phyloP scores from a whole-genome alignment of 1,140 invertebrate genomes.

The Cydia fagiglandana region DNA sequence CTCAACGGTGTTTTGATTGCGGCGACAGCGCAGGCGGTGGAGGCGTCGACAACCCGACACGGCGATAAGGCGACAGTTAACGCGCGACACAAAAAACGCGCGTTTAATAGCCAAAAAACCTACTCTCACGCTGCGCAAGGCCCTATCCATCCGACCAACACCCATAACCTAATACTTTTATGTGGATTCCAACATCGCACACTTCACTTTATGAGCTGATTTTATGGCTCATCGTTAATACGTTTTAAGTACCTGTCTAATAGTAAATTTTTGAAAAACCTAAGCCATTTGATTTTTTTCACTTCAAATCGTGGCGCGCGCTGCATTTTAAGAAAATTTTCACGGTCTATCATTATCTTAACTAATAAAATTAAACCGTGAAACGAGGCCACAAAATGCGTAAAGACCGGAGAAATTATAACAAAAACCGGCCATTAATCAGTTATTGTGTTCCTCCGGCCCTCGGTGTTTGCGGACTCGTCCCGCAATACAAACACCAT shows the following conservation, averaged over 20 bases:
- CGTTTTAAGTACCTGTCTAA: constrained; percentile 60
- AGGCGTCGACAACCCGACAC: constrained; percentile 78
- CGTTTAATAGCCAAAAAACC: constrained; percentile 68
- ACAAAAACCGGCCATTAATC: constrained; percentile 76
- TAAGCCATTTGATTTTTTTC: constrained; percentile 38
- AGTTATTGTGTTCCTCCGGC: constrained; percentile 68
- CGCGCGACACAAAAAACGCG: constrained; percentile 68
- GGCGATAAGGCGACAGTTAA: constrained; percentile 73
- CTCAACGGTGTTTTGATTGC: constrained; percentile 78
- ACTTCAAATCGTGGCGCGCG: not conserved
- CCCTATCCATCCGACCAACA: constrained; percentile 39
- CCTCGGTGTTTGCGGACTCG: constrained; percentile 70
- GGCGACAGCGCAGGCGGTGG: constrained; percentile 52
- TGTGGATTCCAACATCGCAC: constrained; percentile 65
- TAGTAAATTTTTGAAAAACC: constrained; percentile 42
- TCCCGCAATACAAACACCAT: constrained; percentile 60
- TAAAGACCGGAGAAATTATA: constrained; percentile 71
- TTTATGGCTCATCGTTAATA: constrained; percentile 63
- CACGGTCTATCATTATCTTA: constrained; percentile 25
- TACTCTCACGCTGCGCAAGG: constrained; percentile 47
- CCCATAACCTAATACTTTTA: constrained; percentile 53
- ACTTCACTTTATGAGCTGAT: constrained; percentile 66
- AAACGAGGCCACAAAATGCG: constrained; percentile 72
- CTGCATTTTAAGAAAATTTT: constrained; percentile 5
- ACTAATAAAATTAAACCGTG: constrained; percentile 52